phyloP scores from a whole-genome alignment of 2,888 invertebrate genomes.

The Yponomeuta evonymella region DNA sequence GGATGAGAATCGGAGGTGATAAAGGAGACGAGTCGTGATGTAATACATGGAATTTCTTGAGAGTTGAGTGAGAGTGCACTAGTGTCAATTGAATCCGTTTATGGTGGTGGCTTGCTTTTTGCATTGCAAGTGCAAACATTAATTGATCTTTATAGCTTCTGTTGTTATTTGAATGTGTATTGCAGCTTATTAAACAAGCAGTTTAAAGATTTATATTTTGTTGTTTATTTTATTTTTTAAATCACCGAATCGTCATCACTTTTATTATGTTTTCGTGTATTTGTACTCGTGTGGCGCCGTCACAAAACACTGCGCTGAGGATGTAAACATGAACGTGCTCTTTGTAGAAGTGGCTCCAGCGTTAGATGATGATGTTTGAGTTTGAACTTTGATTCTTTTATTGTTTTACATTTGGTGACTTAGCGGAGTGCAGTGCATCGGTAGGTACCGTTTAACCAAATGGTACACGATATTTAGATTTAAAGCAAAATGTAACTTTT shows the following conservation, averaged over 20 bases:
- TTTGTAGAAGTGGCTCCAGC: constrained; percentile 26
- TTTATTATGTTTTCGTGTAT: not conserved
- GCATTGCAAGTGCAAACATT: too few relatives aligned
- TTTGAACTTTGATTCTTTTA: constrained; percentile 26
- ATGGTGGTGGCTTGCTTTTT: too few relatives aligned
- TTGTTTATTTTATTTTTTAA: not conserved
- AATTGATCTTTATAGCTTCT: too few relatives aligned
- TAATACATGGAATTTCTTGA: too few relatives aligned
- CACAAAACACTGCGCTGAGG: constrained; percentile 4
- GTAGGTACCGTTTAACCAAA: not conserved
- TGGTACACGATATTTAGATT: too few relatives aligned
- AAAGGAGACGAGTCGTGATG: too few relatives aligned
- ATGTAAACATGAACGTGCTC: constrained; percentile 24
- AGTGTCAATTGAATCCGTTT: too few relatives aligned
- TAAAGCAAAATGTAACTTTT: too few relatives aligned
- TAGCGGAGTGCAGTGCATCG: not conserved
- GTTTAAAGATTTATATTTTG: not conserved
- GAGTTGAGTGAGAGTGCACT: too few relatives aligned
- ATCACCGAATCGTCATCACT: not conserved
- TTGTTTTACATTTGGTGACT: not conserved
- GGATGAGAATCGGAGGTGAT: too few relatives aligned
- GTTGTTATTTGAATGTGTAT: too few relatives aligned
- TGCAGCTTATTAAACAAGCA: too few relatives aligned
- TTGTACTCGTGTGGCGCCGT: constrained; percentile 1
- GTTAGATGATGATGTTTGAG: constrained; percentile 20